Evolutionary conservation across 1,140 invertebrate genomes (phyloP).

Genomic region (Drosophila ogumai): DNA sequence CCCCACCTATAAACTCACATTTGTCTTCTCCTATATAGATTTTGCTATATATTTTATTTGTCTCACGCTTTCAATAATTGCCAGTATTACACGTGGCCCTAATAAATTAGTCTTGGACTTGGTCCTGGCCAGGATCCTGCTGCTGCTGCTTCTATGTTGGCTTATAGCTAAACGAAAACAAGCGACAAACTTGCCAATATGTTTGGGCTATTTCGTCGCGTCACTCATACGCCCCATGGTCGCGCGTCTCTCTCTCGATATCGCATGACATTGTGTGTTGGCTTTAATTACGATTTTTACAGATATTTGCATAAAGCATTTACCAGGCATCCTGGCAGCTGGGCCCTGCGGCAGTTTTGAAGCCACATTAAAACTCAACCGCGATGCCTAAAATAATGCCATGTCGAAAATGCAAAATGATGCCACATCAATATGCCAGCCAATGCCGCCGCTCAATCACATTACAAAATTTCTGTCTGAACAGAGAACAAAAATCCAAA

Average conservation of each 20-base stretch:
- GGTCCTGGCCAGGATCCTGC: background rate
- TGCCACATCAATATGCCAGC: constrained; percentile 53
- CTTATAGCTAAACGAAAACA: constrained; percentile 19
- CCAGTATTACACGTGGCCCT: constrained; percentile 78
- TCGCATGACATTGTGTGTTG: constrained; percentile 11
- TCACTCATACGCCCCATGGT: constrained; percentile 55
- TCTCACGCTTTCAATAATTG: constrained; percentile 83
- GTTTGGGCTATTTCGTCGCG: constrained; percentile 20
- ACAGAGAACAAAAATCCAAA: constrained; percentile 48
- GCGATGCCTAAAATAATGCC: constrained; percentile 53
- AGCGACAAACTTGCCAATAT: constrained; percentile 39
- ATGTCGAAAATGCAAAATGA: constrained; percentile 44
- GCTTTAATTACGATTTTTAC: constrained; percentile 58
- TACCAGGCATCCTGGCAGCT: constrained; percentile 48
- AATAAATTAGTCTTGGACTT: constrained; percentile 69
- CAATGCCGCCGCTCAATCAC: constrained; percentile 5
- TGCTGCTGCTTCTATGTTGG: background rate
- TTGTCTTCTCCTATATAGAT: constrained; percentile 52
- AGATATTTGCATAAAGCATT: constrained; percentile 68
- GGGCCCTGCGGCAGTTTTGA: constrained; percentile 19
- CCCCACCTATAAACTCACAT: constrained; percentile 15
- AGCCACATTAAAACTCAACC: constrained; percentile 42
- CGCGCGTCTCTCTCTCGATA: background rate
- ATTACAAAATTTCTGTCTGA: constrained; percentile 10
- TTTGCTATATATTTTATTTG: constrained; percentile 78